A percentile compares a stretch with the other conserved stretches of the same genome.
Evolutionary conservation across 1,140 invertebrate species (phyloP).

Genomic region (Eurosta solidaginis): DNA sequence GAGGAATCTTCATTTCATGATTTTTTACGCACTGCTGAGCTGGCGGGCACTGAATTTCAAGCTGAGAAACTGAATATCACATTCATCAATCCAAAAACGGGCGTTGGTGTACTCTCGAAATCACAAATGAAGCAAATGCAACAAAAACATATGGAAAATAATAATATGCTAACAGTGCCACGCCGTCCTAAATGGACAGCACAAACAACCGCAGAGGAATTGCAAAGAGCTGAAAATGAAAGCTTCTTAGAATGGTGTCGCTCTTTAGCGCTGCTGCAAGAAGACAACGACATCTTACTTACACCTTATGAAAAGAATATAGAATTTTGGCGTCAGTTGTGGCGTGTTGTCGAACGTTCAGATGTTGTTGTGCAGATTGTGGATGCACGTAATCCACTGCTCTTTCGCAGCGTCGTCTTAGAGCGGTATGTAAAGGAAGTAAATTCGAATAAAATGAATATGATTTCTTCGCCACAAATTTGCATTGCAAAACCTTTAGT

Average conservation of each 20-base stretch:
- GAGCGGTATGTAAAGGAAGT: constrained; percentile 91
- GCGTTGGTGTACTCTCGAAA: constrained; percentile 67
- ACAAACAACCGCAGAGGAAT: constrained; percentile 75
- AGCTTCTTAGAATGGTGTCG: constrained; percentile 89
- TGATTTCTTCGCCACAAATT: constrained; percentile 64
- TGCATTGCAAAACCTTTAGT: not conserved
- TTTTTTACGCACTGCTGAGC: constrained; percentile 90
- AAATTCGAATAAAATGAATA: constrained; percentile 74
- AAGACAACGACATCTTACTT: constrained; percentile 79
- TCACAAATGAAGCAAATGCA: constrained; percentile 68
- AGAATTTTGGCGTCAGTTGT: constrained; percentile 98
- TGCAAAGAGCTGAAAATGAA: constrained; percentile 77
- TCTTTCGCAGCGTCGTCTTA: constrained; percentile 94
- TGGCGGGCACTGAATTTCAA: constrained; percentile 92
- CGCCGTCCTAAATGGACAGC: constrained; percentile 83
- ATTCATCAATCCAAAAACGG: constrained; percentile 63
- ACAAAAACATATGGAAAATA: constrained; percentile 70
- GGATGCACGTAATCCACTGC: constrained; percentile 93
- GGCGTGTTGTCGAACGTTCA: constrained; percentile 96
- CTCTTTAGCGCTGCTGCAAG: constrained; percentile 77
- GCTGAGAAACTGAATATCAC: constrained; percentile 85
- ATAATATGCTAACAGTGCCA: constrained; percentile 75
- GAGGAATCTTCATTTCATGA: constrained; percentile 95
- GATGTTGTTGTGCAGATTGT: constrained; percentile 95
- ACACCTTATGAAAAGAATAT: constrained; percentile 99